Percentiles rank a stretch among this genome's conserved stretches.
Evolutionary conservation across 2,113 vertebrate genomes (phyloP).

Genomic region (Zosterops borbonicus): DNA sequence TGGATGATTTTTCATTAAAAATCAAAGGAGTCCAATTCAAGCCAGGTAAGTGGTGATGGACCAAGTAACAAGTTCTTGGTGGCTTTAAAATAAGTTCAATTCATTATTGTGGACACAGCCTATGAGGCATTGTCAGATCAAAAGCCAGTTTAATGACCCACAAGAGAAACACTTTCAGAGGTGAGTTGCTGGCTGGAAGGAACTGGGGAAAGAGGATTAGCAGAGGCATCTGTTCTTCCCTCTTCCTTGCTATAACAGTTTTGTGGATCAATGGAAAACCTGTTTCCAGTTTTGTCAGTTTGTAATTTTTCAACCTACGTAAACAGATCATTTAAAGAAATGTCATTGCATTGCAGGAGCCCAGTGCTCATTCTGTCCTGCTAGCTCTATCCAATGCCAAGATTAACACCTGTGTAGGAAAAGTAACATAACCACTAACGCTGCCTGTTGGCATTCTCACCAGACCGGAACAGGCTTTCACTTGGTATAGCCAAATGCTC

Average conservation of each 20-base stretch:
- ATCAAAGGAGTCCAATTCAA: neutral
- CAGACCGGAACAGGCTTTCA: neutral
- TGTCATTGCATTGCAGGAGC: neutral
- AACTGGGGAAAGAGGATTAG: neutral
- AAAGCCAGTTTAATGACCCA: neutral
- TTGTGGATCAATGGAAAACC: neutral
- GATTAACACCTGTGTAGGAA: slow-evolving; percentile 56
- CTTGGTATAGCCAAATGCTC: neutral
- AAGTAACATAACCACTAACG: neutral
- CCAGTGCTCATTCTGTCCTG: slow-evolving; percentile 21
- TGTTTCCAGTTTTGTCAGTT: slow-evolving; percentile 31
- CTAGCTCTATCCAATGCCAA: slow-evolving; percentile 27
- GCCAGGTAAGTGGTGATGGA: neutral
- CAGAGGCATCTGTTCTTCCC: neutral
- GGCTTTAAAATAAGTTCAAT: neutral
- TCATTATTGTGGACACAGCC: neutral
- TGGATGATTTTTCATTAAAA: neutral
- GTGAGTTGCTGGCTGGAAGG: neutral
- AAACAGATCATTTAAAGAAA: slow-evolving; percentile 42
- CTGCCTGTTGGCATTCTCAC: slow-evolving; percentile 7
- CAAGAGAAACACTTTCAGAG: neutral
- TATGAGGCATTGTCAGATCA: neutral
- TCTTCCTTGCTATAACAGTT: neutral
- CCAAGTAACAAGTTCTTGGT: neutral
- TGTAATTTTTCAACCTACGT: slow-evolving; percentile 19